Evolutionary conservation across 2,888 invertebrate species (phyloP).

Genomic region (Conus canariensis): DNA sequence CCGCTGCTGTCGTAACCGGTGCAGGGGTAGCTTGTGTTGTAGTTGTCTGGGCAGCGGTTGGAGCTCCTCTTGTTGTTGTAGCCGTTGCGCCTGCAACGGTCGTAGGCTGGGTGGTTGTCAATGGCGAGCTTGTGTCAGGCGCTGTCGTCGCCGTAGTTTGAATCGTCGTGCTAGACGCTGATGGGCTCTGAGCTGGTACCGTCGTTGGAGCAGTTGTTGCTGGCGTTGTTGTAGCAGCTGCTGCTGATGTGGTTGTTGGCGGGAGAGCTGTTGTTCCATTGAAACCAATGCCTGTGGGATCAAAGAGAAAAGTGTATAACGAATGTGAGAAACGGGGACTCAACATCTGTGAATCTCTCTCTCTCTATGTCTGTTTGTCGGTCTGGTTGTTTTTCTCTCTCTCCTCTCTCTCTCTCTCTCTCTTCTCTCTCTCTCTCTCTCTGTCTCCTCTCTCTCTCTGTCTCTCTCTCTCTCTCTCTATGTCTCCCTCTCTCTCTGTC

Average conservation of each 20-base stretch:
- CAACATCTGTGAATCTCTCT: no score
- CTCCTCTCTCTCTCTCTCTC: neutral
- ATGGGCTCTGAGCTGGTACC: neutral
- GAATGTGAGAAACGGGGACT: no score
- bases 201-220: neutral
- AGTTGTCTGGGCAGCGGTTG: neutral
- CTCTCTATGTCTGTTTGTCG: no score
- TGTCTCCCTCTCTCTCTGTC: neutral
- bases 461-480: no score
- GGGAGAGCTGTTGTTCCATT: neutral
- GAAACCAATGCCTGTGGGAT: neutral
- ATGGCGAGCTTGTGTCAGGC: neutral
- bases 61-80: neutral
- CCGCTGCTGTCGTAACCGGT: no score
- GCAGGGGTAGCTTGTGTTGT: neutral
- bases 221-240: no score
- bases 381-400: no score
- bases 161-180: no score
- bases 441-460: no score
- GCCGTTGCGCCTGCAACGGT: neutral
- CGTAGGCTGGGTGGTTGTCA: neutral
- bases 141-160: neutral
- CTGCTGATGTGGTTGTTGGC: no score
- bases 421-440: neutral
- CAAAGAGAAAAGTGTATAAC: no score